Percentiles rank a stretch among this genome's conserved stretches.
Conservation (phyloP, 2,797 vertebrate species). For the Danionella dracula region DNA sequence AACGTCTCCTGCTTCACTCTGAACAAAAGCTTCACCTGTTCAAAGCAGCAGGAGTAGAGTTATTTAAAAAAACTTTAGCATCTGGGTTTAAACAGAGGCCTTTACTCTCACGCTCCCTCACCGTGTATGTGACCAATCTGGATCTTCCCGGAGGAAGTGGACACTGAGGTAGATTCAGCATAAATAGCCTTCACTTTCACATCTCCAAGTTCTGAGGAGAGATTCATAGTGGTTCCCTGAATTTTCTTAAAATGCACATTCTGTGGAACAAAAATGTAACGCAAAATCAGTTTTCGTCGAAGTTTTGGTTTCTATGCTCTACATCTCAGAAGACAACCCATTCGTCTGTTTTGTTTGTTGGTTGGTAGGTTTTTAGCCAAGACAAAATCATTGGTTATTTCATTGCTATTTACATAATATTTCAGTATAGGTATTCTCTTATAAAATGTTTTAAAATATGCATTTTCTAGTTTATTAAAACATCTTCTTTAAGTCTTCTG, state of each 20-base stretch:
- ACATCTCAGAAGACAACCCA: no score
- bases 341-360: no score
- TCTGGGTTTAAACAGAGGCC: not conserved
- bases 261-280: conserved; percentile 60
- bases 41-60: conserved; percentile 21
- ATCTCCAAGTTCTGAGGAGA: conserved; percentile 81
- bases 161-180: conserved; percentile 78
- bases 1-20: conserved; percentile 76
- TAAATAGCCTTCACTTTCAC: conserved; percentile 88
- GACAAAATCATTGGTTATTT: no score
- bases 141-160: conserved; percentile 78
- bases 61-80: not conserved
- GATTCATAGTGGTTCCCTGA: conserved; percentile 82
- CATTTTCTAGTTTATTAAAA: no score
- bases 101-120: conserved; percentile 58
- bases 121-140: conserved; percentile 84
- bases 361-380: no score
- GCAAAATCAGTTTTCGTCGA: not conserved
- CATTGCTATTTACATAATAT: no score
- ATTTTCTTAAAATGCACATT: conserved; percentile 84
- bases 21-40: conserved; percentile 76
- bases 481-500: no score
- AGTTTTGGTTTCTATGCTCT: no score
- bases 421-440: no score
- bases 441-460: no score